Evolutionary conservation across 2,113 vertebrate genomes (phyloP).

Genomic region (Boleophthalmus pectinirostris): DNA sequence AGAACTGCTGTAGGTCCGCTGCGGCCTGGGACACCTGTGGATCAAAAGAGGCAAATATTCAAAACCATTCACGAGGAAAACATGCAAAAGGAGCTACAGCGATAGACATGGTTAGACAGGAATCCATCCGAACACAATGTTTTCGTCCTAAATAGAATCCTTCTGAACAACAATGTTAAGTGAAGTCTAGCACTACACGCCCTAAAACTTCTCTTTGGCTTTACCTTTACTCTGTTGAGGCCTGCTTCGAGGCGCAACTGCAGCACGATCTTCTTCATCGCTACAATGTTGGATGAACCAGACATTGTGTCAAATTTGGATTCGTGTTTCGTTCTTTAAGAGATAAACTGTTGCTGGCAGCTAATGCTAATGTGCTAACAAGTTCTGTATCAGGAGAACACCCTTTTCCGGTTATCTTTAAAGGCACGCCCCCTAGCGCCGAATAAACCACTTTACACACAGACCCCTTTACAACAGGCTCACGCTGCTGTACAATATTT

Average conservation of each 20-base stretch:
- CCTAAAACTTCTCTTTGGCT: background rate
- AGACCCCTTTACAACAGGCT: no score
- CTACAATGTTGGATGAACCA: slow-evolving; percentile 81
- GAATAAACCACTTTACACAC: slow-evolving; percentile 16
- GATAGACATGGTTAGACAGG: background rate
- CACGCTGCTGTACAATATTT: no score
- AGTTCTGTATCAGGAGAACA: slow-evolving; percentile 23
- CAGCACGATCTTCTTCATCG: slow-evolving; percentile 91
- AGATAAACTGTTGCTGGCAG: background rate
- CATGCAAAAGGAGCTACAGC: background rate
- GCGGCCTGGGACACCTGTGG: slow-evolving; percentile 93
- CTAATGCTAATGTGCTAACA: slow-evolving; percentile 23
- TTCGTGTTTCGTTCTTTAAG: background rate
- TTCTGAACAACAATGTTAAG: background rate
- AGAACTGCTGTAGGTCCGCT: slow-evolving; percentile 94
- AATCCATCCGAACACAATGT: background rate
- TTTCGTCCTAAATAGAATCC: no score
- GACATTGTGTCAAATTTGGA: slow-evolving; percentile 75
- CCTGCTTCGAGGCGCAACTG: slow-evolving; percentile 90
- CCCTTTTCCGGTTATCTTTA: slow-evolving; percentile 55
- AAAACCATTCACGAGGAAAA: background rate
- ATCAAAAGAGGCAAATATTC: background rate
- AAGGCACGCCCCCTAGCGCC: slow-evolving; percentile 21
- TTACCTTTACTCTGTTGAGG: slow-evolving; percentile 89
- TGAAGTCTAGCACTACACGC: slow-evolving; percentile 19